Percentiles rank a stretch among this genome's conserved stretches.
Conservation (phyloP, 2,113 vertebrate genomes). For the Ptyas mucosa region DNA sequence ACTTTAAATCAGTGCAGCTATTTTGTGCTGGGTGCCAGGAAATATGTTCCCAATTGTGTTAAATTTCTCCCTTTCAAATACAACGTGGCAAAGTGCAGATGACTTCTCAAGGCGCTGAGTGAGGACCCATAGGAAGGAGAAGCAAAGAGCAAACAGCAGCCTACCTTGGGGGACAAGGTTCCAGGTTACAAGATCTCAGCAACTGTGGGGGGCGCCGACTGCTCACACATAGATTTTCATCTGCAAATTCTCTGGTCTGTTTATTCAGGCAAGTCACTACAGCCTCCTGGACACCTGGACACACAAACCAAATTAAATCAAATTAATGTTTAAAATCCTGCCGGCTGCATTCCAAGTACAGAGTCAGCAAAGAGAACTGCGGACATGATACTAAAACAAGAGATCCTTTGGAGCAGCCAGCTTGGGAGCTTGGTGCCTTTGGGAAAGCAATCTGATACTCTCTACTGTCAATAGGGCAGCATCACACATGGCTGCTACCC, state of each 20-base stretch:
- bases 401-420: neutral
- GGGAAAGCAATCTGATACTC: neutral
- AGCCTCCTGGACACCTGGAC: slow-evolving; percentile 89
- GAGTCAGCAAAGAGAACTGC: neutral
- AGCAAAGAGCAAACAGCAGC: neutral
- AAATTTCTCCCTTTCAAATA: neutral
- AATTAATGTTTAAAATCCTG: slow-evolving; percentile 26
- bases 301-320: slow-evolving; percentile 8
- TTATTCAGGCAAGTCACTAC: slow-evolving; percentile 93
- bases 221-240: slow-evolving; percentile 79
- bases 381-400: neutral
- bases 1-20: neutral
- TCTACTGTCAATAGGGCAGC: neutral
- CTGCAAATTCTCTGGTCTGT: slow-evolving; percentile 81
- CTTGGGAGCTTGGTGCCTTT: rapidly evolving
- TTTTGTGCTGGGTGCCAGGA: neutral
- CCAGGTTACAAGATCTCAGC: slow-evolving; percentile 82
- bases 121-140: slow-evolving; percentile 8
- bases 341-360: slow-evolving; percentile 45
- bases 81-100: slow-evolving; percentile 50
- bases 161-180: slow-evolving; percentile 90
- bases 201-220: slow-evolving; percentile 82
- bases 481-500: neutral
- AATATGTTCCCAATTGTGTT: neutral
- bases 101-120: slow-evolving; percentile 43